These are phyloP conservation scores for Melanotaenia trifasciata DNA, from an alignment of 2,797 vertebrate species.

Conservation along the genomic window DNA sequence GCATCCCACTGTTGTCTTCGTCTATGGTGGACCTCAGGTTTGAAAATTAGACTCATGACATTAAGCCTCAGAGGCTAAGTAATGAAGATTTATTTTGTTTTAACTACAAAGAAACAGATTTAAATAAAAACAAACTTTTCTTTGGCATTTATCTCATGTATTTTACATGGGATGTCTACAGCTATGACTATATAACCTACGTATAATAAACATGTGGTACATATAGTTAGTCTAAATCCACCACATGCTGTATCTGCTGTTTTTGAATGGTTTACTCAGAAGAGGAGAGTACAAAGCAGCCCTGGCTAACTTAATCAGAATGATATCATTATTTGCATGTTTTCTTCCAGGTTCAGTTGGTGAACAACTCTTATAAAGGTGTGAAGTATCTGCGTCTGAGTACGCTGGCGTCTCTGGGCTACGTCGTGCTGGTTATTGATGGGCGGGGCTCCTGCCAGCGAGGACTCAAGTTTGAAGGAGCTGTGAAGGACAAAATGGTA, in stretches of 20 bases:
- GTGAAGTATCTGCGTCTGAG: constrained; percentile 94
- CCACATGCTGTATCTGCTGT: not conserved
- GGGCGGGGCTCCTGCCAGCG: constrained; percentile 94
- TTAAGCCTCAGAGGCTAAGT: not conserved
- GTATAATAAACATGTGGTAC: not conserved
- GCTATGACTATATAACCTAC: not conserved
- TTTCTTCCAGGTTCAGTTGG: constrained; percentile 90
- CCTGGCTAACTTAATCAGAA: not conserved
- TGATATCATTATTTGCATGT: not conserved
- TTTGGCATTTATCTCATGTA: not conserved
- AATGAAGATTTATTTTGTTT: not conserved
- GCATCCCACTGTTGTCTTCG: constrained; percentile 93
- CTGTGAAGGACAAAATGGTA: constrained; percentile 97
- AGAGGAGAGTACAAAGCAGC: not conserved
- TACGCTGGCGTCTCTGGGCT: constrained; percentile 92
- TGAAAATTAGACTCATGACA: constrained; percentile 8
- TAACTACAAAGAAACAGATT: not conserved
- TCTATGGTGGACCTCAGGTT: constrained; percentile 97
- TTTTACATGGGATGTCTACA: not conserved
- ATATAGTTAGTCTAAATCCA: not conserved
- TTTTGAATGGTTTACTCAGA: not conserved
- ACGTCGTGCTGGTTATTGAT: constrained; percentile 93
- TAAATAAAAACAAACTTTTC: not conserved
- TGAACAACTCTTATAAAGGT: constrained; percentile 98
- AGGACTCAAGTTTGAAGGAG: constrained; percentile 94